Conservation (phyloP, 2,888 invertebrate genomes). For the Drosophila affinis region DNA sequence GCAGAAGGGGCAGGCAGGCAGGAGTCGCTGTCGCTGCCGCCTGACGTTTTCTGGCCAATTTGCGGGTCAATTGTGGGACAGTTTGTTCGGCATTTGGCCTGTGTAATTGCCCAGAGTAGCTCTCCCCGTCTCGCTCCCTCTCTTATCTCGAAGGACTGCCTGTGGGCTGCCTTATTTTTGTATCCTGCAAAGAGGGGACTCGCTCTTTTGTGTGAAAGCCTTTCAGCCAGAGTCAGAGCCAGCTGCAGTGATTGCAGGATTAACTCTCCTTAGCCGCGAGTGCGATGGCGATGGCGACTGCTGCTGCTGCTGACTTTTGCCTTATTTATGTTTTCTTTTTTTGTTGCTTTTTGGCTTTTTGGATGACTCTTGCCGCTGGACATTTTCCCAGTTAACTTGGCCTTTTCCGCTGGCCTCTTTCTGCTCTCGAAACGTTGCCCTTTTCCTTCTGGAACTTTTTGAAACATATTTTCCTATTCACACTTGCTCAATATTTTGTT, state of each 20-base stretch:
- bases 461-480: constrained; percentile 21
- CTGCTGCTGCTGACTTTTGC: neutral
- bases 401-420: constrained; percentile 9
- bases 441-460: neutral
- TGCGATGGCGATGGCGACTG: constrained; percentile 4
- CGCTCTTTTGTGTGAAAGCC: neutral
- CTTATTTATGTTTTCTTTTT: constrained; percentile 9
- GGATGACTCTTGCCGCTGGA: constrained; percentile 13
- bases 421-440: neutral
- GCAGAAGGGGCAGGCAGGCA: constrained; percentile 24
- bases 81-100: constrained; percentile 25
- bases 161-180: neutral
- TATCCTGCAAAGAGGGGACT: neutral
- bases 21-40: neutral
- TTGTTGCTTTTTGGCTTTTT: neutral
- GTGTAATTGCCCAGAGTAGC: constrained; percentile 23
- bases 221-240: neutral
- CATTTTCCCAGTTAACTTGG: constrained; percentile 28
- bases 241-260: constrained; percentile 9
- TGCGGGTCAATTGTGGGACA: constrained; percentile 61
- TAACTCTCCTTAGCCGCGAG: constrained; percentile 28
- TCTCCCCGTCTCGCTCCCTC: neutral
- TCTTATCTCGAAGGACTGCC: neutral
- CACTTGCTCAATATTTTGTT: constrained; percentile 41
- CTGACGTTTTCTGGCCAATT: constrained; percentile 48